Conservation (phyloP, 2,113 vertebrate genomes). For the Chiloscyllium plagiosum region DNA sequence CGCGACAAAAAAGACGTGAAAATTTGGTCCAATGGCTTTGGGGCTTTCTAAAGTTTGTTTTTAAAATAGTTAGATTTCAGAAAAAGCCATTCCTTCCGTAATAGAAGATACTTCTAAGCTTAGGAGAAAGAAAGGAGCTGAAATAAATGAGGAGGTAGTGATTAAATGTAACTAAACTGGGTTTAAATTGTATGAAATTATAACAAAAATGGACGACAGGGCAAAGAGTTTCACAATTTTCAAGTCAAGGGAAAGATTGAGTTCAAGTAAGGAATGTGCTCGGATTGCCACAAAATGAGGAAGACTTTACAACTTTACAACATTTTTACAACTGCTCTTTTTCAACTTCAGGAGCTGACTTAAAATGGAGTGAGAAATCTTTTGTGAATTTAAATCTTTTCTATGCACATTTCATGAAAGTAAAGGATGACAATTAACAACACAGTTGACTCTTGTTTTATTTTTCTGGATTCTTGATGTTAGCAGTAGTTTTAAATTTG, state of each 20-base stretch:
- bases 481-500: background rate
- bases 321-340: background rate
- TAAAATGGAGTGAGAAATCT: background rate
- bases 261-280: background rate
- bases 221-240: background rate
- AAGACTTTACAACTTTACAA: too few relatives aligned
- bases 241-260: background rate
- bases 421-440: background rate
- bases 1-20: background rate
- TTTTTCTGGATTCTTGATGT: background rate
- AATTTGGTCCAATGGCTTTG: background rate
- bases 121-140: background rate
- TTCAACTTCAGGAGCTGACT: background rate
- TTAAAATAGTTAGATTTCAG: background rate
- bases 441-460: background rate
- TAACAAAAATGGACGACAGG: background rate
- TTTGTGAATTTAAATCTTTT: background rate
- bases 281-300: background rate
- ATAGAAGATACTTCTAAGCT: background rate
- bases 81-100: background rate
- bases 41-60: background rate
- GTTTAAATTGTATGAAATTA: background rate
- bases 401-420: background rate
- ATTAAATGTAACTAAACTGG: background rate
- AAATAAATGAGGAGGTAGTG: background rate